These are phyloP conservation scores for Lycaon pictus DNA, from an alignment of 2,113 vertebrate genomes.

Conservation along the genomic window DNA sequence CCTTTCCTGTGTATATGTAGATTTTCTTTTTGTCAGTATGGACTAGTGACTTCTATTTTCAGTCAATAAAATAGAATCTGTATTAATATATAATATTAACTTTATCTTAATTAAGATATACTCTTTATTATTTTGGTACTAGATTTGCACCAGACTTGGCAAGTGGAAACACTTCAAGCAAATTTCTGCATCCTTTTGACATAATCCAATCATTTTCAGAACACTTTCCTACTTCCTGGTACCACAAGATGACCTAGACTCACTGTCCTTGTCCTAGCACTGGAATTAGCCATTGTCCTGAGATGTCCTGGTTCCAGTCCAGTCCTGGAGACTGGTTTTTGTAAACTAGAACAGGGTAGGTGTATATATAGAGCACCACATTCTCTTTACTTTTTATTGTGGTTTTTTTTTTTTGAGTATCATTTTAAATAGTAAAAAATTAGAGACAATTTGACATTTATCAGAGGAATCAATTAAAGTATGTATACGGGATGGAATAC, in stretches of 20 bases:
- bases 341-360: background rate
- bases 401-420: background rate
- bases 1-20: background rate
- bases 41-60: slow-evolving; percentile 34
- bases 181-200: background rate
- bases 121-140: background rate
- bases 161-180: background rate
- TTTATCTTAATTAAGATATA: background rate
- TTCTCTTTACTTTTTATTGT: background rate
- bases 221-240: background rate
- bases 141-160: background rate
- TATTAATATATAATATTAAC: background rate
- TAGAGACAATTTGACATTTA: background rate
- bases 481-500: background rate
- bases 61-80: background rate
- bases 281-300: background rate
- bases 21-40: background rate
- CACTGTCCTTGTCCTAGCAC: background rate
- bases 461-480: background rate
- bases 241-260: background rate
- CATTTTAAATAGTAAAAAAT: background rate
- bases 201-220: background rate
- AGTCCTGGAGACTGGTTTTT: background rate
- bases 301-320: background rate
- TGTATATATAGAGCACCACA: background rate